Evolutionary conservation across 2,888 invertebrate species (phyloP).

Genomic region (Phasia obesa): DNA sequence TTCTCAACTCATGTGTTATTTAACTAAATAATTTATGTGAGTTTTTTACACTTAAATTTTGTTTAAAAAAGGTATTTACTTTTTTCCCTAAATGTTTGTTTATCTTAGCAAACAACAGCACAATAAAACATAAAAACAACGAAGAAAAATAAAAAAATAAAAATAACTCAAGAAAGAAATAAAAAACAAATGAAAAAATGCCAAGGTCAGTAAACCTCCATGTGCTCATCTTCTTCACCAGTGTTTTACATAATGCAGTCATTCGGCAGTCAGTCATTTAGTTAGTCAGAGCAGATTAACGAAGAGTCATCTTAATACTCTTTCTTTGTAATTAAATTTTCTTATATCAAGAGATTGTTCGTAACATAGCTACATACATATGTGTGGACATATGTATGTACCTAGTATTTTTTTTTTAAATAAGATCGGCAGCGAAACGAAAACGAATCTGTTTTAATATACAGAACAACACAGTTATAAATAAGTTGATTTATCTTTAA

Average conservation of each 20-base stretch:
- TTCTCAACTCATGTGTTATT: slow-evolving; percentile 62
- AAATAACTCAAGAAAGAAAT: slow-evolving; percentile 41
- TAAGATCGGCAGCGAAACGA: too few relatives aligned
- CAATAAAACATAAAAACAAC: slow-evolving; percentile 59
- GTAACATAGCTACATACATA: too few relatives aligned
- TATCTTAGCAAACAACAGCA: slow-evolving; percentile 52
- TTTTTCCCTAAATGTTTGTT: slow-evolving; percentile 61
- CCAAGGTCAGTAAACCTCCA: slow-evolving; percentile 69
- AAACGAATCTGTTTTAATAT: too few relatives aligned
- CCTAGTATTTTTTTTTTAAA: too few relatives aligned
- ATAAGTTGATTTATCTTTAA: too few relatives aligned
- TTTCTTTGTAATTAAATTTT: neutral
- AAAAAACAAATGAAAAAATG: slow-evolving; percentile 52
- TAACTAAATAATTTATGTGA: slow-evolving; percentile 60
- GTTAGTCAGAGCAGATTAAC: slow-evolving; percentile 35
- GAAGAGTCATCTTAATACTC: neutral
- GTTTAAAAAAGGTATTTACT: slow-evolving; percentile 22
- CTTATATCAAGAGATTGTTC: slow-evolving; percentile 11
- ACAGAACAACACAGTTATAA: too few relatives aligned
- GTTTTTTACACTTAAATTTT: slow-evolving; percentile 47
- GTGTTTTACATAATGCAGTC: slow-evolving; percentile 43
- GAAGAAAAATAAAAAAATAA: slow-evolving; percentile 35
- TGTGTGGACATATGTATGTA: too few relatives aligned
- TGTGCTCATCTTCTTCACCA: slow-evolving; percentile 48
- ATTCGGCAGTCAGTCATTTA: slow-evolving; percentile 8